Evolutionary conservation across 2,113 vertebrate genomes (phyloP), one percentile per base, ranked within the genome.

Genomic region (Argyrosomus japonicus): DNA sequence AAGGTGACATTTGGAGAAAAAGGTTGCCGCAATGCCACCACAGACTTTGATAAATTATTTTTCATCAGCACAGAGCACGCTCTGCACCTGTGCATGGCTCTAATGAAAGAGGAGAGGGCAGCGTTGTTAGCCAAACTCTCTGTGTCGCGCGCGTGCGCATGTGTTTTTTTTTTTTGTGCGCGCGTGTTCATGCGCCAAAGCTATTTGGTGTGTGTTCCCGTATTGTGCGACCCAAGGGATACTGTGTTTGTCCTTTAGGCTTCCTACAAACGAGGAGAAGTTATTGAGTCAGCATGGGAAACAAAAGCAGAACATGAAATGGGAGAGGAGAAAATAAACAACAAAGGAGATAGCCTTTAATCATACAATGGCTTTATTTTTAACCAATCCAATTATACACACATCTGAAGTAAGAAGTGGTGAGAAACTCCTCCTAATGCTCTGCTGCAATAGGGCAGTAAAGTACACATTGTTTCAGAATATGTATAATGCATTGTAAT

Each of bases 31-130:
- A 92, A 86, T 91, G 87, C 85, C 89, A 87, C 82, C 63, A 3
- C 67, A 65, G 88, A 90, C 92, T 88, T 92, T 94, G 92, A 94
- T 91, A 64, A 93, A 95, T 94, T 89, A 91, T 91, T 92, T 92
- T 92, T 85, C 92, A 93, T 94, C 90, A 89, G 82, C 64, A n/a
- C 76, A 8, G 74, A 69, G 79, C 62, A 25, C 43, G 63, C 84
- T 87, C 83, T 83, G 91, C 92, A 93, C 91, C 90, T 92, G 92
- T 89, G 89, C 71, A 68, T 61, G 77, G 83, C 61, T 36, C 71
- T 85, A 90, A 91, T 90, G 91, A 92, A 91, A 91, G 87, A 87
- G 57, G 85, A 89, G 87, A 81, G 73, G 90, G 51, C 68, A 77
- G 58, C 10, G 77, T 76, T 64, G 81, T 63, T 75, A 40, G 75